Evolutionary conservation across 2,888 invertebrate species (phyloP).

Genomic region (Meliscaeva auricollis): DNA sequence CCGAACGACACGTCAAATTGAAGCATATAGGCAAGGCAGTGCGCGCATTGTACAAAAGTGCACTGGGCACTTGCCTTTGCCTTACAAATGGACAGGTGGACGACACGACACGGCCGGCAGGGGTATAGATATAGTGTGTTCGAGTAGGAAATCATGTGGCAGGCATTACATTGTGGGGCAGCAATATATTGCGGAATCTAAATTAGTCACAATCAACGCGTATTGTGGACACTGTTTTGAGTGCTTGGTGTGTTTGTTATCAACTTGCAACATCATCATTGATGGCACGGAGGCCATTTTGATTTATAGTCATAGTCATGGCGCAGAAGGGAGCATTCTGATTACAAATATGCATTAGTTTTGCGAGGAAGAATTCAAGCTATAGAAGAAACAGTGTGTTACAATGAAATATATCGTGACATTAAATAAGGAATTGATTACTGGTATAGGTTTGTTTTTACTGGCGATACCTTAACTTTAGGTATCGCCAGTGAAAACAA

Average conservation of each 20-base stretch:
- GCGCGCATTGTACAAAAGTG: slow-evolving; percentile 46
- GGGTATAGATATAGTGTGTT: neutral
- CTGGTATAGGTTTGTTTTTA: no score
- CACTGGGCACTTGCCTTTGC: slow-evolving; percentile 22
- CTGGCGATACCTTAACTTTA: no score
- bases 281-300: slow-evolving; percentile 73
- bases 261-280: slow-evolving; percentile 63
- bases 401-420: slow-evolving; percentile 9
- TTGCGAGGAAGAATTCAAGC: no score
- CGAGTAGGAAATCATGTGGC: slow-evolving; percentile 70
- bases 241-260: slow-evolving; percentile 68
- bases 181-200: slow-evolving; percentile 56
- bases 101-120: neutral
- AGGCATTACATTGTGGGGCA: slow-evolving; percentile 56
- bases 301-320: slow-evolving; percentile 66
- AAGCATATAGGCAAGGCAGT: slow-evolving; percentile 25
- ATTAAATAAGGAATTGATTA: slow-evolving; percentile 1
- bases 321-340: slow-evolving; percentile 32
- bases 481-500: no score
- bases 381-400: no score
- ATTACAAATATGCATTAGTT: no score
- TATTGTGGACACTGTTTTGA: slow-evolving; percentile 65
- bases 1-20: slow-evolving; percentile 45
- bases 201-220: slow-evolving; percentile 75
- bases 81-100: neutral